phyloP scores from a whole-genome alignment of 2,888 invertebrate species.

The Pasiphila rectangulata region DNA sequence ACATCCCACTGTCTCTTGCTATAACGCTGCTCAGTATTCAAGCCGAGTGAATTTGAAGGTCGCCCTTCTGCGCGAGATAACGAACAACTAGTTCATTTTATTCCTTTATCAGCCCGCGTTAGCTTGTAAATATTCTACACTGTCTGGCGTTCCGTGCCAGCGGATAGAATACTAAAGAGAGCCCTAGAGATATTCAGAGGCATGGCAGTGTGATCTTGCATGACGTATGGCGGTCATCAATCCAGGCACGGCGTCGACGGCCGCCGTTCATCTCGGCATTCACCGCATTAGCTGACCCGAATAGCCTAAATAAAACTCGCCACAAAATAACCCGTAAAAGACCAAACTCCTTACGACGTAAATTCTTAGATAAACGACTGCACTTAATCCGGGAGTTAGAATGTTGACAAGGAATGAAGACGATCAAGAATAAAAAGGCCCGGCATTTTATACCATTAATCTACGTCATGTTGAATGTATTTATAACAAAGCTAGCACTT shows the following conservation, averaged over 20 bases:
- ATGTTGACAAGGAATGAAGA: conserved; percentile 72
- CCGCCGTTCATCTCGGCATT: conserved; percentile 42
- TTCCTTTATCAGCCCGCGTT: conserved; percentile 41
- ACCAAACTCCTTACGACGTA: conserved; percentile 60
- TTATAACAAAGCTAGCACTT: conserved; percentile 77
- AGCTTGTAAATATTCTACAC: conserved; percentile 33
- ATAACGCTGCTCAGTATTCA: conserved; percentile 74
- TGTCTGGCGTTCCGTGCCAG: conserved; percentile 27
- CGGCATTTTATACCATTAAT: conserved; percentile 72
- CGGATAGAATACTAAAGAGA: conserved; percentile 30
- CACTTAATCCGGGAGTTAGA: conserved; percentile 75
- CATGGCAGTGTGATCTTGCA: conserved; percentile 40
- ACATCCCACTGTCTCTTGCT: conserved; percentile 72
- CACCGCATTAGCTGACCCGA: conserved; percentile 51
- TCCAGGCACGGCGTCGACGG: conserved; percentile 35
- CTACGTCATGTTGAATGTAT: conserved; percentile 72
- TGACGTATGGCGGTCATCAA: conserved; percentile 47
- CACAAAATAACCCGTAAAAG: conserved; percentile 64
- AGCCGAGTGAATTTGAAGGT: conserved; percentile 69
- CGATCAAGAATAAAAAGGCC: conserved; percentile 67
- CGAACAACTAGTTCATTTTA: conserved; percentile 61
- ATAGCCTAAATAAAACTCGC: conserved; percentile 59
- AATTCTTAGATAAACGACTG: conserved; percentile 71
- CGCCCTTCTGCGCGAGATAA: conserved; percentile 66
- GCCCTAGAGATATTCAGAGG: conserved; percentile 29